A percentile compares a stretch with the other conserved stretches of the same genome.
These are phyloP conservation scores for Centropus unirufus DNA, from an alignment of 2,113 vertebrate genomes.

Conservation along the genomic window DNA sequence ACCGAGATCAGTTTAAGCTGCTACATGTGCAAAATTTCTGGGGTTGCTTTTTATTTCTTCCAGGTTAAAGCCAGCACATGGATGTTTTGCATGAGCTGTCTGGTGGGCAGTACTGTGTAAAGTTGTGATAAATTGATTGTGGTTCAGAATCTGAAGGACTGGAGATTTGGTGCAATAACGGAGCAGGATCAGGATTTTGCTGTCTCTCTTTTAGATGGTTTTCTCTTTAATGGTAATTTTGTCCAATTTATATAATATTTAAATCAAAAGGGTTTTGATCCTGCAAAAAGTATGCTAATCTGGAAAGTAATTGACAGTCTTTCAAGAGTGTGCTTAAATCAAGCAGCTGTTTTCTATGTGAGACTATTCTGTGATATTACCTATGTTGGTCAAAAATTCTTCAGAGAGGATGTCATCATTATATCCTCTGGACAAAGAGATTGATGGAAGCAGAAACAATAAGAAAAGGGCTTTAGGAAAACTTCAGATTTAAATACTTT, in stretches of 20 bases:
- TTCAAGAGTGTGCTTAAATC: neutral
- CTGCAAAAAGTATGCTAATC: neutral
- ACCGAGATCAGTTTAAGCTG: neutral
- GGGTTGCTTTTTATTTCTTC: slow-evolving; percentile 19
- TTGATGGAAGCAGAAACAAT: neutral
- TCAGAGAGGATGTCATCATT: neutral
- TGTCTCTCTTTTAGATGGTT: neutral
- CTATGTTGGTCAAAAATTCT: neutral
- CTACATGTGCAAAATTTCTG: neutral
- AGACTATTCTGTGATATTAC: neutral
- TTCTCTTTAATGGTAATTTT: neutral
- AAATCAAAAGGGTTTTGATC: neutral
- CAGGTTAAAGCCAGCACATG: neutral
- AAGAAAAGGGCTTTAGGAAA: neutral
- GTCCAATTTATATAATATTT: neutral
- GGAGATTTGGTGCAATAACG: neutral
- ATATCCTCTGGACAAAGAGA: neutral
- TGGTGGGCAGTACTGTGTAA: neutral
- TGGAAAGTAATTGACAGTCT: neutral
- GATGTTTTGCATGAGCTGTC: neutral
- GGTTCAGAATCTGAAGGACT: neutral
- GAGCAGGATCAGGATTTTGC: neutral
- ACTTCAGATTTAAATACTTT: neutral
- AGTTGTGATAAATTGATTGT: neutral
- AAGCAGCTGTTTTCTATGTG: neutral